Base-by-base conservation (phyloP, 2,113 vertebrate genomes). In the Perca flavescens region DNA sequence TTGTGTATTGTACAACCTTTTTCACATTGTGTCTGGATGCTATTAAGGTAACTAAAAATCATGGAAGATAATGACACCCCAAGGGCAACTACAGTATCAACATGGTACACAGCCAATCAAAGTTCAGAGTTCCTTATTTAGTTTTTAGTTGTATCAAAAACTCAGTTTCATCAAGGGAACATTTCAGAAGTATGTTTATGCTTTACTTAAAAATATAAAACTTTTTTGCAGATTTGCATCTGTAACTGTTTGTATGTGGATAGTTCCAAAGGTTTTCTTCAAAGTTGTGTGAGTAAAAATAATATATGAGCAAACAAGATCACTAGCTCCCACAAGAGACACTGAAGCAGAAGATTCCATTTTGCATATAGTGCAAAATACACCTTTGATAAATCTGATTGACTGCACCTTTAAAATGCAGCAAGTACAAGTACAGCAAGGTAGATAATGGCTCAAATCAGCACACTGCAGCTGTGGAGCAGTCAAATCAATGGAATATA, bases 281-380 rank as follows among this genome's bases (percentile, higher is more conserved):
- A 57, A 78, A 74, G 56, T 78, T 63, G 49, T 57, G 28, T 50
- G 50, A 47, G 69, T 40, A 6, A 75, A 60, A 86, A 81, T n/a
- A 67, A 67, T 36, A 25, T 25, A 61, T 8, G 2, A 49, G 19
- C 2, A 64, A n/a, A 49, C 57, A 40, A 2, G 8, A 61, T 34
- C 14, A 17, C 28, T 50, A 49, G 13, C 6, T 86, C 80, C 80
- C 80, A 71, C 3, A 72, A 79, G 65, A 75, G 25, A 71, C 14
- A 54, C 28, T 3, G 1, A n/a, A 17, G 43, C 22, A 70, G 58
- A 21, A 58, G 7, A 63, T 63, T 77, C 21, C 5, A 34, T 74
- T 69, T 82, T 52, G 64, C 64, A 43, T 71, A n/a, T 54, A 49
- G 46, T 60, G 47, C n/a, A 53, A 17, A 46, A 77, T 17, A 22